phyloP scores from a whole-genome alignment of 1,140 invertebrate genomes.

The Ceratitis capitata region DNA sequence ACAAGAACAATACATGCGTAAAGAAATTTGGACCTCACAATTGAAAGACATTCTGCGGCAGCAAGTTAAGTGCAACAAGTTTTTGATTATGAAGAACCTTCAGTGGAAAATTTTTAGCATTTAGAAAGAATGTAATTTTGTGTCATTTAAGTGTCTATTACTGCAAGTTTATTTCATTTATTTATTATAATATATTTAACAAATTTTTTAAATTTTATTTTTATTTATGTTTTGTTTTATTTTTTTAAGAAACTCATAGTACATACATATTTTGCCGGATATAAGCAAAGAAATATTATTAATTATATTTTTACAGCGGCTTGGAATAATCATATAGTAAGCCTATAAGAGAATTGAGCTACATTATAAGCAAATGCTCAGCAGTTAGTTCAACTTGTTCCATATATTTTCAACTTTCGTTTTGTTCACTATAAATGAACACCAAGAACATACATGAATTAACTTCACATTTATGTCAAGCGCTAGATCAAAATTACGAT shows the following conservation, averaged over 20 bases:
- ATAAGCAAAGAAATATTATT: neutral
- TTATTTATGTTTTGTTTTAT: too few species aligned
- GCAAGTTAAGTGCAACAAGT: too few species aligned
- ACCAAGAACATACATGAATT: slow-evolving; percentile 67
- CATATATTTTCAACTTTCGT: neutral
- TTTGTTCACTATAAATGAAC: slow-evolving; percentile 56
- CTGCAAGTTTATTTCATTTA: too few species aligned
- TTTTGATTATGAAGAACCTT: too few species aligned
- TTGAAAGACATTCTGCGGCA: too few species aligned
- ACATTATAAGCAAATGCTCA: neutral
- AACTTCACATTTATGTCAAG: slow-evolving; percentile 73
- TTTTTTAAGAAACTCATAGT: too few species aligned
- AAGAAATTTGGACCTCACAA: too few species aligned
- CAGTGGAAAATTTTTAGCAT: too few species aligned
- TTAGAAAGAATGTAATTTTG: too few species aligned
- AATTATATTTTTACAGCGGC: neutral
- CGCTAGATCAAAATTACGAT: slow-evolving; percentile 76
- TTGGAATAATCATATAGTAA: neutral
- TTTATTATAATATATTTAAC: too few species aligned
- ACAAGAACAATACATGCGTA: too few species aligned
- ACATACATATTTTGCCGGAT: neutral
- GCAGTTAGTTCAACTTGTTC: neutral
- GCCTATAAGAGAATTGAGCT: neutral
- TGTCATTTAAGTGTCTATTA: too few species aligned
- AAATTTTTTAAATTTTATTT: neutral